Evolutionary conservation across 2,113 vertebrate genomes (phyloP).

Genomic region (Acrocephalus kingi): DNA sequence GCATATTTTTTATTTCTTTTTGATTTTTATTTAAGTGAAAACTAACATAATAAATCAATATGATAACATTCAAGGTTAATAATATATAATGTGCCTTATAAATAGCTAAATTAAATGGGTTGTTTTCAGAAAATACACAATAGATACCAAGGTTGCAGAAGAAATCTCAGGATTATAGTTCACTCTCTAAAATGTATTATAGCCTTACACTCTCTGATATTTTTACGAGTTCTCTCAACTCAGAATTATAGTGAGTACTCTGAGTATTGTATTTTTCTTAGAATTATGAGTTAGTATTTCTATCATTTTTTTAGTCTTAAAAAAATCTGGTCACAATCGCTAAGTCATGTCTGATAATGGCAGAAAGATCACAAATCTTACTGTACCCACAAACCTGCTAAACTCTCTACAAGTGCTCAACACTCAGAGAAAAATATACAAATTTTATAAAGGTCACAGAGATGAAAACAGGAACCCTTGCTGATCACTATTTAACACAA

Average conservation of each 20-base stretch:
- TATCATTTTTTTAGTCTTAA: background rate
- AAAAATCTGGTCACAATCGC: background rate
- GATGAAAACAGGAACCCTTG: background rate
- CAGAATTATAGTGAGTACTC: background rate
- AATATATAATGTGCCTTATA: background rate
- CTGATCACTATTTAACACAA: background rate
- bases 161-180: background rate
- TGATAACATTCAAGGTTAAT: background rate
- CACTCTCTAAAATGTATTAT: background rate
- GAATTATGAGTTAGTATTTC: background rate
- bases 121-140: background rate
- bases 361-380: background rate
- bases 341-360: background rate
- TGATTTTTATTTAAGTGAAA: background rate
- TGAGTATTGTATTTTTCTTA: background rate
- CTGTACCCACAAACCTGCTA: background rate
- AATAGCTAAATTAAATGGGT: background rate
- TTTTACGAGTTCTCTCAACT: background rate
- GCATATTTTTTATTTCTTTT: background rate
- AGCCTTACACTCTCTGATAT: background rate
- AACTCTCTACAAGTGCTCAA: background rate
- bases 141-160: background rate
- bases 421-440: background rate
- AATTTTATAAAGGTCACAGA: background rate
- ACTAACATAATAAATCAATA: background rate